Evolutionary conservation across 1,140 invertebrate genomes (phyloP).

Genomic region (Bombus impatiens): DNA sequence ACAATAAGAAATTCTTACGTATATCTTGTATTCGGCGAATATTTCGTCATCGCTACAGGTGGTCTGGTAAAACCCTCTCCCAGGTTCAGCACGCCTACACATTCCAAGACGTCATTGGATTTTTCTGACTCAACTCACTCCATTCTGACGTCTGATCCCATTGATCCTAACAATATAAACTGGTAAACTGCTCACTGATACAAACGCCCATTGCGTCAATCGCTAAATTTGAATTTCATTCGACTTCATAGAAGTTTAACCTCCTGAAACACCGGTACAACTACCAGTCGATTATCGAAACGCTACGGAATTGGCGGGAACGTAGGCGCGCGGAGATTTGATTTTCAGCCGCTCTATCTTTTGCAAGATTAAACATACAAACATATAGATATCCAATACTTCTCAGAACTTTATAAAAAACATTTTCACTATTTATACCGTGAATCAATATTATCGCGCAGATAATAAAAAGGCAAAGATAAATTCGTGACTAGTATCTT

Average conservation of each 20-base stretch:
- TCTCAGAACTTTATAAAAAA: not conserved
- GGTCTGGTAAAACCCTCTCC: conserved; percentile 19
- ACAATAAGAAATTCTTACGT: not conserved
- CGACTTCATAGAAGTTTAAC: conserved; percentile 11
- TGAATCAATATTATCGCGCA: not conserved
- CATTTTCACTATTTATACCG: not conserved
- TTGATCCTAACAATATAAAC: not conserved
- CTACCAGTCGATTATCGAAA: not conserved
- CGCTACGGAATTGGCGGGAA: not conserved
- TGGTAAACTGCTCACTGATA: not conserved
- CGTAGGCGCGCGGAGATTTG: not conserved
- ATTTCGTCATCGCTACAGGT: conserved; percentile 44
- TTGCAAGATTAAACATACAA: not conserved
- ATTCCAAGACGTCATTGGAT: conserved; percentile 36
- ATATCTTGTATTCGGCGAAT: not conserved
- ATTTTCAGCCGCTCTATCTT: not conserved
- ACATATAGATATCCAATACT: not conserved
- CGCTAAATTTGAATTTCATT: conserved; percentile 52
- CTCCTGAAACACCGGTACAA: not conserved
- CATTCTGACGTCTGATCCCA: not conserved
- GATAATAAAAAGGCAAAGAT: not conserved
- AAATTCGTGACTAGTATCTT: not conserved
- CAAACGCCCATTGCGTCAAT: conserved; percentile 45
- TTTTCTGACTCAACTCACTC: conserved; percentile 17
- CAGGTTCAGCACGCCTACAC: conserved; percentile 7